Evolutionary conservation across 2,888 invertebrate species (phyloP), one percentile per base, ranked within the genome.

Genomic region (Apamea sordens): DNA sequence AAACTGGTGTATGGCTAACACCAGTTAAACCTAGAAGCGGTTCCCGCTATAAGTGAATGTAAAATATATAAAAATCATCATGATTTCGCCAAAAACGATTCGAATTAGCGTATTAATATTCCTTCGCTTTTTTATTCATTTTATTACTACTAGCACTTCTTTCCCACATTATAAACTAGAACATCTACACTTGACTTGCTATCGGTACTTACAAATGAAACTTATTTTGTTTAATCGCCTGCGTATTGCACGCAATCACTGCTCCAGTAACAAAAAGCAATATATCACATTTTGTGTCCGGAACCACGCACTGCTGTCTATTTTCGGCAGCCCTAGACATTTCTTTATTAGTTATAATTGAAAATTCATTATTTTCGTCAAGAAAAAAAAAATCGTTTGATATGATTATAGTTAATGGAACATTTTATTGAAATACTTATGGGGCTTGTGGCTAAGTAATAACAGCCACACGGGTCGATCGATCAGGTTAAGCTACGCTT

Each of bases 141-240:
- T 56, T 24, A 11, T 56, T 56, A 56, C 24, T 0, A n/a, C n/a
- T 59, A n/a, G 2, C 11, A 56, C 11, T n/a, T 59, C 1, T 59
- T n/a, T 5, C 56, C 24, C n/a, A n/a, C 11, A n/a, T 61, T n/a
- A 41, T 32, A 24, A 56, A 63, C 10, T 32, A 6, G 0, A 67
- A 1, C 11, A 64, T 13, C 1, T 15, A 15, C 6, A 44, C 41
- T 67, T 79, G 2, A 68, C 79, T 53, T 84, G 75, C 88, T 63
- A 81, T 77, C 90, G 71, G 41, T 92, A 91, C 89, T 74, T 41
- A 82, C 83, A 88, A 91, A 92, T 89, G 91, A 91, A 92, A 92
- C 88, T 87, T 88, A 88, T 89, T 89, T 90, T 86, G 86, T 87
- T 88, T 76, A 80, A 86, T 85, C 84, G 73, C 69, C 67, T 73